Evolutionary conservation across 2,888 invertebrate genomes (phyloP), one percentile per base, ranked within the genome.

Genomic region (Drosophila buzzatii): DNA sequence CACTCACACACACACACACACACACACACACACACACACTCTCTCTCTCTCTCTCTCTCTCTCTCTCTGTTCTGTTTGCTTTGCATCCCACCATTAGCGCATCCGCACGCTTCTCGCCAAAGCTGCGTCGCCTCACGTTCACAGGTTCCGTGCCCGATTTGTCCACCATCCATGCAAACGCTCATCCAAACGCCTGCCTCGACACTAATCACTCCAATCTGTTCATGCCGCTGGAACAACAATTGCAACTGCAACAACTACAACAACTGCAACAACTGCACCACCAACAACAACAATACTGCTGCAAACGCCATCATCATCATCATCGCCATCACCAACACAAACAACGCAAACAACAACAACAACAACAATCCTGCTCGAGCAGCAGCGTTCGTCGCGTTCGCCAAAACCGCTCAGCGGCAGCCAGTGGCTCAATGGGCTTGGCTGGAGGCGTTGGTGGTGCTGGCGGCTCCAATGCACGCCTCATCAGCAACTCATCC

Each of bases 71-170:
- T 49, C 69, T 56, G 42, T 39, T 35, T 63, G 71, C 64, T 69
- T 79, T 76, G 72, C 76, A 77, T 70, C 57, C 45, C 23, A 56
- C 45, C 73, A 82, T 76, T 85, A 92, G 92, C 80, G 89, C 91
- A 85, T 91, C 92, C 76, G 85, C 91, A 79, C 91, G 92, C 82
- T 90, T 90, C 78, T 91, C 92, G 80, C 88, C 92, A 76, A 90
- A 91, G 89, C 81, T 85, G 78, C 91, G 92, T 65, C 90, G 92
- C 62, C 89, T 93, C 82, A 91, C 92, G 73, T 94, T 94, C 80
- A 95, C 94, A 91, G 95, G 95, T 71, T 95, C 95, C 53, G 95
- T 95, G 83, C 95, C 95, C 76, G 94, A 95, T 92, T 92, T 95
- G 67, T 91, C 91, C 74, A 85, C 84, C 73, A 76, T 71, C 66